Evolutionary conservation across 2,888 invertebrate species (phyloP).

Genomic region (Ferrisia virgata): DNA sequence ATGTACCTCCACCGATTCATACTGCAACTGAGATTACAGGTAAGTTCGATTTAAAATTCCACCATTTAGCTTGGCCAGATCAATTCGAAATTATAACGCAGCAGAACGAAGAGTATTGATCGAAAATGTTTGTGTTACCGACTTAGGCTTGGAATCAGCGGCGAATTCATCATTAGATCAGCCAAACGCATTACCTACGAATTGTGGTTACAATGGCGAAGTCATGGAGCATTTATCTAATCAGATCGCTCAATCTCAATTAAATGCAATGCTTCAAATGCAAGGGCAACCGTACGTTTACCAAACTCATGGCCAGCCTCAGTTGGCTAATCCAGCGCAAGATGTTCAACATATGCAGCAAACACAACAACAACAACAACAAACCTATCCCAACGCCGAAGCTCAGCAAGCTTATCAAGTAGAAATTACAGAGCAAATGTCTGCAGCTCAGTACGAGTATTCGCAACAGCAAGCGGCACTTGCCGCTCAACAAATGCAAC

Average conservation of each 20-base stretch:
- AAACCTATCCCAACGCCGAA: neutral
- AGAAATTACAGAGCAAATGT: neutral
- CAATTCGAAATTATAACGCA: too few species aligned
- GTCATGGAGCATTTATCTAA: neutral
- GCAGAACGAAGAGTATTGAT: too few species aligned
- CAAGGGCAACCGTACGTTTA: slow-evolving; percentile 1
- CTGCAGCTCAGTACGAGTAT: neutral
- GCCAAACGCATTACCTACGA: neutral
- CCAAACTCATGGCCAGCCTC: neutral
- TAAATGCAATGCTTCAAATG: neutral
- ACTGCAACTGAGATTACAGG: neutral
- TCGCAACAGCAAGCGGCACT: neutral
- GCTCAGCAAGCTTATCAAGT: neutral
- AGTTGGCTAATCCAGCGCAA: neutral
- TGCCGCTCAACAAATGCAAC: neutral
- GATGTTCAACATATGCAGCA: neutral
- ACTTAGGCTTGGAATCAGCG: neutral
- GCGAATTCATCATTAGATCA: neutral
- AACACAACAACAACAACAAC: neutral
- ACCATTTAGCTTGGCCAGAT: neutral
- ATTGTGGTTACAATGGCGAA: neutral
- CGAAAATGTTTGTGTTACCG: too few species aligned
- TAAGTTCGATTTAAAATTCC: neutral
- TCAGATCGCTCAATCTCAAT: neutral
- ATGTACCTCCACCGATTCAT: neutral